These are phyloP conservation scores for Troides helena DNA, from an alignment of 2,888 invertebrate species.

Conservation along the genomic window DNA sequence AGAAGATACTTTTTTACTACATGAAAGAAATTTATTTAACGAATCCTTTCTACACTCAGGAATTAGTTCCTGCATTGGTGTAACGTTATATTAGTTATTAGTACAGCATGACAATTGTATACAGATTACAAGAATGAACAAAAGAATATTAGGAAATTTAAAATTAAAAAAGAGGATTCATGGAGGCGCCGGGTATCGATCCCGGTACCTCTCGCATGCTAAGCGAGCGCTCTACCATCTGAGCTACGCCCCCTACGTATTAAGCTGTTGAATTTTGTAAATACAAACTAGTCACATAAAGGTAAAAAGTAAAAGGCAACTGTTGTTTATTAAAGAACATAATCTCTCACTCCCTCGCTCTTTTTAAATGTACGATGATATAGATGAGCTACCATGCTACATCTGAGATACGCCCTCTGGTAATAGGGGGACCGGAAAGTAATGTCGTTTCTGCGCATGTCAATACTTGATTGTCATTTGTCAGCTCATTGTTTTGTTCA, in stretches of 20 bases:
- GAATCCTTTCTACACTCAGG: no score
- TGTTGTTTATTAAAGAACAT: neutral
- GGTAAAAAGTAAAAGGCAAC: neutral
- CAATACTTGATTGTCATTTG: no score
- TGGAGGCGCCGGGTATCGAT: conserved; percentile 81
- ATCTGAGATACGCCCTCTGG: neutral
- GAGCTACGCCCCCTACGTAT: conserved; percentile 72
- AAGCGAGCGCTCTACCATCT: conserved; percentile 81
- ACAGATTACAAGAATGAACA: neutral
- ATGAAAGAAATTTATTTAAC: no score
- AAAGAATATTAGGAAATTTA: neutral
- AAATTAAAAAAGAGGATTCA: conserved; percentile 12
- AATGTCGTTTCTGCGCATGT: no score
- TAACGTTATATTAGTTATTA: no score
- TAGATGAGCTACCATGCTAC: neutral
- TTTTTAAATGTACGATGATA: neutral
- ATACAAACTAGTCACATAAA: conserved; percentile 59
- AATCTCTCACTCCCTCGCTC: neutral
- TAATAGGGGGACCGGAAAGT: no score
- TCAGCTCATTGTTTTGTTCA: no score
- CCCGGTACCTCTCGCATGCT: conserved; percentile 81
- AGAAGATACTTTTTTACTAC: no score
- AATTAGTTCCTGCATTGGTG: no score
- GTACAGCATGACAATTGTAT: no score
- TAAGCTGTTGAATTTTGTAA: neutral